Evolutionary conservation across 2,888 invertebrate species (phyloP).

Genomic region (Caenorhabditis uteleia): DNA sequence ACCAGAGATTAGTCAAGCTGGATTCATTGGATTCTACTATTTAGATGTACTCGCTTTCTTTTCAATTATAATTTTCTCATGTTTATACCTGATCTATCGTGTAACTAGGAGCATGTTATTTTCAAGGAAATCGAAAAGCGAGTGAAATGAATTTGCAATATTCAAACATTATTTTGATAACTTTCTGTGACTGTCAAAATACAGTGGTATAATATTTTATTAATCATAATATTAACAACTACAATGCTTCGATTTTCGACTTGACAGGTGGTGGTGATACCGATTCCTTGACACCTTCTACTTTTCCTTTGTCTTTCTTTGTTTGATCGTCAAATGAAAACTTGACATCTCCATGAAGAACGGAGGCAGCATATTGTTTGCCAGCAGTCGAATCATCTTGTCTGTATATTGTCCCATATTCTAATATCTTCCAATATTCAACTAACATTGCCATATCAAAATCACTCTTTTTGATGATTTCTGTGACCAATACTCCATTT

Average conservation of each 20-base stretch:
- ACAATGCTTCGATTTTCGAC: too few species aligned
- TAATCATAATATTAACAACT: too few species aligned
- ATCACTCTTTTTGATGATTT: slow-evolving; percentile 41
- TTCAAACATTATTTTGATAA: too few species aligned
- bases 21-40: slow-evolving; percentile 1
- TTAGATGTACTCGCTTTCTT: not conserved
- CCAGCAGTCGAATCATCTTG: slow-evolving; percentile 16
- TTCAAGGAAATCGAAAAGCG: too few species aligned
- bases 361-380: slow-evolving; percentile 11
- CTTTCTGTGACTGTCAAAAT: too few species aligned
- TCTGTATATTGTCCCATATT: slow-evolving; percentile 2
- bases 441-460: slow-evolving; percentile 24
- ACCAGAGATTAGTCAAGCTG: not conserved
- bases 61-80: not conserved
- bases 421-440: not conserved
- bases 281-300: too few species aligned
- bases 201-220: too few species aligned
- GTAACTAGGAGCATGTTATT: too few species aligned
- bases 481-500: slow-evolving; percentile 40
- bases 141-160: too few species aligned
- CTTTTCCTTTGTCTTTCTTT: too few species aligned
- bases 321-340: slow-evolving; percentile 18
- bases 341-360: slow-evolving; percentile 11
- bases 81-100: not conserved
- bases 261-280: too few species aligned